Evolutionary conservation across 2,797 vertebrate genomes (phyloP).

Genomic region (Ptychobarbus kaznakovi): DNA sequence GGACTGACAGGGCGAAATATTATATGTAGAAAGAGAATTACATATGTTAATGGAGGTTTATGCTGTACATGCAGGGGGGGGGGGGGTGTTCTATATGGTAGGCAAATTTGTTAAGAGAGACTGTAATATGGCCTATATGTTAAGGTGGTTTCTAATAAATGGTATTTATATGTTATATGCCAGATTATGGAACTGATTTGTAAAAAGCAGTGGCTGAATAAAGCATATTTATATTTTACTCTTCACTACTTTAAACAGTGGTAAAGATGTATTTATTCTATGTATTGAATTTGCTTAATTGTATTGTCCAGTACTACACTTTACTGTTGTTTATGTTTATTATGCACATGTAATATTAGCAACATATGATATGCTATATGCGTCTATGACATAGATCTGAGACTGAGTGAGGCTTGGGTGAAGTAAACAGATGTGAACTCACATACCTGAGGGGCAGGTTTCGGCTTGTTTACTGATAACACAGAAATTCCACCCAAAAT

Average conservation of each 20-base stretch:
- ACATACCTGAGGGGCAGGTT: slow-evolving; percentile 72
- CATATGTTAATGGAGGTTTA: background rate
- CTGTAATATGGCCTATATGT: background rate
- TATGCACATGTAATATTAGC: background rate
- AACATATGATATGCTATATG: background rate
- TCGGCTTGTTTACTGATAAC: slow-evolving; percentile 68
- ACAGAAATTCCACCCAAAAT: slow-evolving; percentile 67
- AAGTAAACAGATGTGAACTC: slow-evolving; percentile 63
- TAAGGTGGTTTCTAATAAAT: background rate
- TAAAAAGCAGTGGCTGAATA: background rate
- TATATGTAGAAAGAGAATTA: background rate
- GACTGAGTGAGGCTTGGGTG: background rate
- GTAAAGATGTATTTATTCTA: background rate
- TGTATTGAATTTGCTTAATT: background rate
- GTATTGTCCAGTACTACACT: background rate
- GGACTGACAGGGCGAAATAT: background rate
- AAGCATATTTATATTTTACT: background rate
- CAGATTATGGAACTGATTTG: background rate
- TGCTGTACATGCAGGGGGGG: background rate
- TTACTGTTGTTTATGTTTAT: background rate
- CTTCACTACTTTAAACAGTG: background rate
- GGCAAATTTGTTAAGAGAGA: background rate
- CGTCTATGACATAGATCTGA: background rate
- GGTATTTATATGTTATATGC: background rate
- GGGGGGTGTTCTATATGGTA: background rate